These are phyloP conservation scores for Aphelenchoides besseyi DNA, from an alignment of 1,140 invertebrate species.

Conservation along the genomic window DNA sequence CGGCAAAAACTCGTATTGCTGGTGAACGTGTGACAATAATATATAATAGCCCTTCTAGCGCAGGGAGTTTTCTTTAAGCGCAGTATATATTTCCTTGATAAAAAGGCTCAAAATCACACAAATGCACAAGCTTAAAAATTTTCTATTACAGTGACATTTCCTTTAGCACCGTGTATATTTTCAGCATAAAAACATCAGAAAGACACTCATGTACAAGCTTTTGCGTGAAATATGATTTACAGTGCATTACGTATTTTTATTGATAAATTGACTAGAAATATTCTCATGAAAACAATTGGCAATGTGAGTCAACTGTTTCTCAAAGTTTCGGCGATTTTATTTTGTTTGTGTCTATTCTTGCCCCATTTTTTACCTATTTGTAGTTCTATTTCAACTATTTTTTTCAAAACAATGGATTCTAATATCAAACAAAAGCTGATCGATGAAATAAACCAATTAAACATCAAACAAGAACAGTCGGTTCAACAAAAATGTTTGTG, in stretches of 20 bases:
- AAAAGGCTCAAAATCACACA: too few relatives aligned
- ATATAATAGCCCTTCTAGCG: too few relatives aligned
- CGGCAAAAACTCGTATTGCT: conserved; percentile 54
- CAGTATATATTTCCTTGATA: too few relatives aligned
- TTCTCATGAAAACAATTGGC: too few relatives aligned
- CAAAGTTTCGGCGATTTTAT: background rate
- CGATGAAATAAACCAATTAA: background rate
- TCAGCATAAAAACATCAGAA: too few relatives aligned
- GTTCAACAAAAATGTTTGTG: background rate
- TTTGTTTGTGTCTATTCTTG: background rate
- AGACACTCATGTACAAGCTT: too few relatives aligned
- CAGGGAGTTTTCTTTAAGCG: too few relatives aligned
- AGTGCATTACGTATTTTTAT: too few relatives aligned
- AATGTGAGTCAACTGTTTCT: background rate
- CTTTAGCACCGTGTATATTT: too few relatives aligned
- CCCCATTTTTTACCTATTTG: background rate
- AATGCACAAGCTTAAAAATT: too few relatives aligned
- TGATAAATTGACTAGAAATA: background rate
- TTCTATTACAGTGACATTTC: too few relatives aligned
- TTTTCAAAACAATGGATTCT: background rate
- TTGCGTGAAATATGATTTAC: too few relatives aligned
- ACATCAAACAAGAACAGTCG: background rate
- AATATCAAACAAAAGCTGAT: background rate
- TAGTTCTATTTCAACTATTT: background rate
- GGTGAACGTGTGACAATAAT: conserved; percentile 59